These are phyloP conservation scores for Melanotus villosus DNA, from an alignment of 2,888 invertebrate genomes.

Conservation along the genomic window DNA sequence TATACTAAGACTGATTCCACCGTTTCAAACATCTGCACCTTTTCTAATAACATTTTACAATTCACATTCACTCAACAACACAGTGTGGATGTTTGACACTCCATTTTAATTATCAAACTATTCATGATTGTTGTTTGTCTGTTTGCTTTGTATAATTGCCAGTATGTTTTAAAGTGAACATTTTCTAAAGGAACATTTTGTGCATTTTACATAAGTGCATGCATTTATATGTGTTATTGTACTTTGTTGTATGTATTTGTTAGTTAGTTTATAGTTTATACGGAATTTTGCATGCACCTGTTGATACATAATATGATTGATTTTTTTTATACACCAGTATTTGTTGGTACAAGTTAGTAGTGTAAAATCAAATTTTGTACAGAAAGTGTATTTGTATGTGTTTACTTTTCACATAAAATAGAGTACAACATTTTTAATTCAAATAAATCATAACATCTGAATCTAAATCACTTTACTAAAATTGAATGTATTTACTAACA, in stretches of 20 bases:
- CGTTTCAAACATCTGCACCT: conserved; percentile 30
- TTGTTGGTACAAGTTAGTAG: conserved; percentile 27
- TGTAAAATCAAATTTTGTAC: conserved; percentile 23
- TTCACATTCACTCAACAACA: background rate
- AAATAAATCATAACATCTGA: conserved; percentile 5
- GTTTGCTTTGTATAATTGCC: conserved; percentile 32
- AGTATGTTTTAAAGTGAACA: conserved; percentile 5
- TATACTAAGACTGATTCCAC: conserved; percentile 40
- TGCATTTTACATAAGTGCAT: conserved; percentile 18
- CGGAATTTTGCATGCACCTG: conserved; percentile 31
- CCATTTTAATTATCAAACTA: conserved; percentile 16
- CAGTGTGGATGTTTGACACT: conserved; percentile 23
- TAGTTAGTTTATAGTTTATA: conserved; percentile 21
- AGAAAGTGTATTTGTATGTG: conserved; percentile 31
- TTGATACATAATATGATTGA: conserved; percentile 20
- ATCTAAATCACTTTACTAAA: conserved; percentile 5
- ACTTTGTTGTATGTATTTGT: conserved; percentile 26
- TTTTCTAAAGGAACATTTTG: background rate
- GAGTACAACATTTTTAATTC: background rate
- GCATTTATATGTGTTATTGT: background rate
- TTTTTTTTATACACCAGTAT: conserved; percentile 13
- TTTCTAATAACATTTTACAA: background rate
- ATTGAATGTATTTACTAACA: background rate
- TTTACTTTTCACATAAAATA: background rate
- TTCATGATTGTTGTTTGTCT: conserved; percentile 1